Evolutionary conservation across 2,797 vertebrate genomes (phyloP), one percentile per base, ranked within the genome.

Genomic region (Mus minutoides): DNA sequence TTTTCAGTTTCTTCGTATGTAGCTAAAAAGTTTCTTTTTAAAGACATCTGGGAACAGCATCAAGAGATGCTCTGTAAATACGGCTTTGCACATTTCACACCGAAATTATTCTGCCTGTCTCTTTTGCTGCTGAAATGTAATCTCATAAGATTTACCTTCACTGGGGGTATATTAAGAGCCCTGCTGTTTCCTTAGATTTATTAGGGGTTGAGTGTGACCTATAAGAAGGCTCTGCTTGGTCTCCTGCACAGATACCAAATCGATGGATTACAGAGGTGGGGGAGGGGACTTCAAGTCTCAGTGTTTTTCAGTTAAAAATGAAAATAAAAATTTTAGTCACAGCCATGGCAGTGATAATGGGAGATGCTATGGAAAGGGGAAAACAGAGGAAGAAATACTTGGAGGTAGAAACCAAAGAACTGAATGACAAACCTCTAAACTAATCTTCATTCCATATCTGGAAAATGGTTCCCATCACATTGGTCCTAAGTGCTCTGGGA

Each of bases 1-100:
- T 98, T 98, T 98, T 98, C 96, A 82, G 98, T 98, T 98, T 92
- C 97, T 98, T 98, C 98, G 96, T 98, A 98, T 97, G 58, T 98
- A 98, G 98, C 97, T 98, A 98, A 98, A 98, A 98, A 97, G 96
- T 98, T 98, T 97, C 98, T 98, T 98, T 98, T 97, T 98, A 96
- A 29, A 98, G 98, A 97, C 98, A 98, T 98, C 98, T 98, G 98
- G 98, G 96, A 98, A 98, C 91, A 97, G 97, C 97, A 98, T 98
- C 96, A 69, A 80, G 56, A 97, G 97, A 98, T 98, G 97, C 94
- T 97, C 96, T 97, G 84, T 97, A 97, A 97, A 95, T 97, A 97
- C 94, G 88, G 92, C 69, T 97, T 96, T 97, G 90, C 92, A 94
- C 83, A 94, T 90, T 97, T 98, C 92, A 90, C 91, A 97, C 87